Evolutionary conservation across 1,140 invertebrate species (phyloP), one percentile per base, ranked within the genome.

Genomic region (Trachymyrmex septentrionalis): DNA sequence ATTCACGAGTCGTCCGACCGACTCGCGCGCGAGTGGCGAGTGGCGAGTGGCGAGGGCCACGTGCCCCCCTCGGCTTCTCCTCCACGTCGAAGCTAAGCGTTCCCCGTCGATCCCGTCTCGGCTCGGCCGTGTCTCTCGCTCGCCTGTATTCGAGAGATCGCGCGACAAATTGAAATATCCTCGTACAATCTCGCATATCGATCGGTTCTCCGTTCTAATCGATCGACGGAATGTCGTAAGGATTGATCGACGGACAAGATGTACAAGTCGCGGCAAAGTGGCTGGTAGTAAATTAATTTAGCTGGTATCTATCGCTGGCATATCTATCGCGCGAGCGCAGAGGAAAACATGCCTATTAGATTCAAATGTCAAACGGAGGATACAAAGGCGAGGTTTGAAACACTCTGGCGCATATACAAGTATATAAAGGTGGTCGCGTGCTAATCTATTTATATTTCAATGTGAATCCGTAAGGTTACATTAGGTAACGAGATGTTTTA

Each of bases 161-260:
- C 77, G 77, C 64, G 77, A 81, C 64, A 81, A 81, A 81, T 81
- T 81, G 77, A 81, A 81, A 81, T 81, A 81, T 81, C 64, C 48
- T 53, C 30, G 64, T 50, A 81, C 71, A 71, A 81, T 81, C 48
- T 81, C 21, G 64, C 64, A 34, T 69, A 55, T 71, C 64, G 64
- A 81, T 69, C n/a, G 77, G 3, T 67, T 67, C 27, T 34, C 61
- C 12, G 0, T 69, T 69, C 44, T 69, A 48, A 77, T 77, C 75
- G 57, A 77, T 48, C 34, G 75, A 14, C 34, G 21, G 9, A n/a
- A 16, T 48, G 38, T 63, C 57, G 21, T 14, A 53, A 66, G 27
- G 34, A 66, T 19, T 30, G 76, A 80, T 50, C 61, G 19, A 21
- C n/a, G 14, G 2, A 67, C n/a, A 24, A 50, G 21, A 69, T 5